Conservation (phyloP, 2,113 vertebrate species). For the Pseudorectes ferrugineus region DNA sequence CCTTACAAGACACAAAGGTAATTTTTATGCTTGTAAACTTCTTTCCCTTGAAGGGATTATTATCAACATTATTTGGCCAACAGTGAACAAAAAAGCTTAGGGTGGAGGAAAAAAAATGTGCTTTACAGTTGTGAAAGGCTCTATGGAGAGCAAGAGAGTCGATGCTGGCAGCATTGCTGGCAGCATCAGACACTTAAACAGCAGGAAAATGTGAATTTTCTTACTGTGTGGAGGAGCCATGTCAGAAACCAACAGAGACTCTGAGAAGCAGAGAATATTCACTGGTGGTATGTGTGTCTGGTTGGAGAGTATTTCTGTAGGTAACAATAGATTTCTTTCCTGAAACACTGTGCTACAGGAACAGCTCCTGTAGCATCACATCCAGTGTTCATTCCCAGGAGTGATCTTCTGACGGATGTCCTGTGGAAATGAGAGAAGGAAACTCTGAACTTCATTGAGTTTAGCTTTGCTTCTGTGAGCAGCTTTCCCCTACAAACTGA, state of each 20-base stretch:
- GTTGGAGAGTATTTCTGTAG: not conserved
- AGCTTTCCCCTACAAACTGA: not conserved
- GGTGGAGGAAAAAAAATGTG: not conserved
- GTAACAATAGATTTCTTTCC: not conserved
- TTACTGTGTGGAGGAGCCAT: not conserved
- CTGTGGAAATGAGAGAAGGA: not conserved
- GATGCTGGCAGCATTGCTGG: not conserved
- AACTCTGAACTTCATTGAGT: not conserved
- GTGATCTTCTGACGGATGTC: not conserved
- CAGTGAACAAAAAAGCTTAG: not conserved
- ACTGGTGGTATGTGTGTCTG: not conserved
- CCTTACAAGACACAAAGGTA: constrained; percentile 37
- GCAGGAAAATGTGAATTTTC: constrained; percentile 3
- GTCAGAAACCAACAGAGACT: not conserved
- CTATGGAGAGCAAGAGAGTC: not conserved
- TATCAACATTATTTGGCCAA: constrained; percentile 40
- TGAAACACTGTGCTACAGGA: not conserved
- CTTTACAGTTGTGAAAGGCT: not conserved
- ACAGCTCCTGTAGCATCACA: not conserved
- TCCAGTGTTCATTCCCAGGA: not conserved
- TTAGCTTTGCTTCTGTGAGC: not conserved
- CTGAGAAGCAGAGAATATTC: not conserved
- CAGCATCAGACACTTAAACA: not conserved
- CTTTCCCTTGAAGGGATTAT: constrained; percentile 44
- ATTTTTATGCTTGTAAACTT: constrained; percentile 35